These are phyloP conservation scores for Zaprionus ornatus DNA, from an alignment of 1,140 invertebrate species.

Conservation along the genomic window DNA sequence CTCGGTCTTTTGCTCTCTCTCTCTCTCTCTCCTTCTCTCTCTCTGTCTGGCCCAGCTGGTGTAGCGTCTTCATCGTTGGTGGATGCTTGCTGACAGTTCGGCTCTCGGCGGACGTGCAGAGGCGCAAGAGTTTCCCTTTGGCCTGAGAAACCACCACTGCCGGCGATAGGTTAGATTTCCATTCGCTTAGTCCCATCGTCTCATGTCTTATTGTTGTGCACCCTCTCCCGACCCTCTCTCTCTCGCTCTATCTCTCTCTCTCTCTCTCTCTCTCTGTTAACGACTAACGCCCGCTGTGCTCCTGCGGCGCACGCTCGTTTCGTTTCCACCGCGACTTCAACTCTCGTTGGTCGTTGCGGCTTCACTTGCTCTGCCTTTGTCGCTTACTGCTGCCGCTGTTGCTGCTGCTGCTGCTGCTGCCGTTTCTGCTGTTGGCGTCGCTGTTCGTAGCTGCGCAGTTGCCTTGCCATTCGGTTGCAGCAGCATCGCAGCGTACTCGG, in stretches of 20 bases:
- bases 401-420: slow-evolving; percentile 30
- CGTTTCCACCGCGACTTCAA: slow-evolving; percentile 61
- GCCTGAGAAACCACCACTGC: slow-evolving; percentile 62
- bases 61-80: slow-evolving; percentile 43
- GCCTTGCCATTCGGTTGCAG: slow-evolving; percentile 42
- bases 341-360: slow-evolving; percentile 66
- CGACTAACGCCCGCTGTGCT: slow-evolving; percentile 40
- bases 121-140: slow-evolving; percentile 41
- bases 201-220: slow-evolving; percentile 39
- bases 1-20: not conserved
- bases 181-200: slow-evolving; percentile 45
- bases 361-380: slow-evolving; percentile 25
- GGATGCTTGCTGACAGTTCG: slow-evolving; percentile 77
- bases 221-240: slow-evolving; percentile 1
- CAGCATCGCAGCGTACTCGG: slow-evolving; percentile 67
- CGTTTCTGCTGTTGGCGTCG: slow-evolving; percentile 17
- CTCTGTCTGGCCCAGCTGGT: slow-evolving; percentile 19
- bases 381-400: slow-evolving; percentile 8
- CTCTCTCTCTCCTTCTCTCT: slow-evolving; percentile 9
- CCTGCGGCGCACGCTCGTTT: slow-evolving; percentile 74
- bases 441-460: slow-evolving; percentile 42
- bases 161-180: slow-evolving; percentile 62
- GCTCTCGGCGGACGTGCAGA: slow-evolving; percentile 59
- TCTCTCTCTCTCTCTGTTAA: not conserved
- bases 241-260: not conserved